Evolutionary conservation across 2,888 invertebrate species (phyloP).

Genomic region (Athripsodes cinereus): DNA sequence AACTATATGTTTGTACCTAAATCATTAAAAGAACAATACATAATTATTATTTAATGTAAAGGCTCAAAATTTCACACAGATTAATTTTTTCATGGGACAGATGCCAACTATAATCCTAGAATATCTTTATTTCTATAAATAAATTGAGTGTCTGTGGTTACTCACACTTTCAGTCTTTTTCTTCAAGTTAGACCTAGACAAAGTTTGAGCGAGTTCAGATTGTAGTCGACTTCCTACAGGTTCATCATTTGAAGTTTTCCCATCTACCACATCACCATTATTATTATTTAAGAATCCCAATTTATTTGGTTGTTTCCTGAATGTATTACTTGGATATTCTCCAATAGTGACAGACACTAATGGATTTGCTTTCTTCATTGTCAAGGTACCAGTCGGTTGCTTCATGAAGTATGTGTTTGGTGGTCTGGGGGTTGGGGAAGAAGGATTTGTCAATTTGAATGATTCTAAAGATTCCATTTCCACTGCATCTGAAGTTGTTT

Average conservation of each 20-base stretch:
- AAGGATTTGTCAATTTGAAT: slow-evolving; percentile 62
- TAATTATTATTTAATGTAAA: no score
- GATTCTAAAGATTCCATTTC: slow-evolving; percentile 74
- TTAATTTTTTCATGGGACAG: no score
- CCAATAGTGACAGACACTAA: slow-evolving; percentile 67
- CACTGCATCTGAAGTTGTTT: slow-evolving; percentile 49
- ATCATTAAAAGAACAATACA: no score
- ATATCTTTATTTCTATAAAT: no score
- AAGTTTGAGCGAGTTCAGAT: slow-evolving; percentile 66
- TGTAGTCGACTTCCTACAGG: slow-evolving; percentile 62
- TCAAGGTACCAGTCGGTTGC: slow-evolving; percentile 50
- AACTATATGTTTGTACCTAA: no score
- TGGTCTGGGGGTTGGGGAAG: slow-evolving; percentile 56
- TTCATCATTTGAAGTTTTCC: slow-evolving; percentile 37
- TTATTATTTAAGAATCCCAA: slow-evolving; percentile 55
- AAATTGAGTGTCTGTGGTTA: no score
- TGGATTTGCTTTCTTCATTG: slow-evolving; percentile 51
- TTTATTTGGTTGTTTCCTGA: slow-evolving; percentile 60
- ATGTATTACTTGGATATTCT: slow-evolving; percentile 56
- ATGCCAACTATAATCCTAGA: no score
- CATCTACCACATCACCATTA: slow-evolving; percentile 36
- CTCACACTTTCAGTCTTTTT: slow-evolving; percentile 64
- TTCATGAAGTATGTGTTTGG: slow-evolving; percentile 64
- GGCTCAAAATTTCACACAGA: no score
- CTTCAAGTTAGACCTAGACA: slow-evolving; percentile 70